Conservation (phyloP, 2,888 invertebrate species). For the Autographa pulchrina region DNA sequence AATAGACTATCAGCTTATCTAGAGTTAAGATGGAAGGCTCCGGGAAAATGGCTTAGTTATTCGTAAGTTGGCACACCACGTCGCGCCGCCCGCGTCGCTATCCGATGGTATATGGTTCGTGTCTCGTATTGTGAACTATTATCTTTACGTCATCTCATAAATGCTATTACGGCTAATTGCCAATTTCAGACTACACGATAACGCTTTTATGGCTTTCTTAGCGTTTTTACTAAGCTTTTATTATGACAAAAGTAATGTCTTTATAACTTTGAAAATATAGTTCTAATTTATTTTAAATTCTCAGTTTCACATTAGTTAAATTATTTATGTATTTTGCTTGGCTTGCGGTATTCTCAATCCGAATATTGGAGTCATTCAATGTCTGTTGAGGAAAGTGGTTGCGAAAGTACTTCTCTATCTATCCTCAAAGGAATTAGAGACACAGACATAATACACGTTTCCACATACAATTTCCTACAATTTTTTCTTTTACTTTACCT, state of each 20-base stretch:
- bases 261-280: no score
- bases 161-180: constrained; percentile 7
- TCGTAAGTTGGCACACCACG: constrained; percentile 12
- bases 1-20: constrained; percentile 56
- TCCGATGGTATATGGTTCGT: background rate
- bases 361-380: background rate
- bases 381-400: background rate
- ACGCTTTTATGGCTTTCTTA: background rate
- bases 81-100: background rate
- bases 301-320: no score
- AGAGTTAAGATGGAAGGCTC: constrained; percentile 31
- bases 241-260: background rate
- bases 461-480: background rate
- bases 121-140: background rate
- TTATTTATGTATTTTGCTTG: no score
- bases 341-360: no score
- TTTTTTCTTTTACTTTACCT: background rate
- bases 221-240: background rate
- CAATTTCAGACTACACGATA: constrained; percentile 3
- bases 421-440: constrained; percentile 4
- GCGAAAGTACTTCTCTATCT: constrained; percentile 1
- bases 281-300: no score
- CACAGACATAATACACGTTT: background rate
- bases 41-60: constrained; percentile 26
- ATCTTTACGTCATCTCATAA: constrained; percentile 5